Conservation (phyloP, 2,797 vertebrate species). For the Toxotes lorentzi region DNA sequence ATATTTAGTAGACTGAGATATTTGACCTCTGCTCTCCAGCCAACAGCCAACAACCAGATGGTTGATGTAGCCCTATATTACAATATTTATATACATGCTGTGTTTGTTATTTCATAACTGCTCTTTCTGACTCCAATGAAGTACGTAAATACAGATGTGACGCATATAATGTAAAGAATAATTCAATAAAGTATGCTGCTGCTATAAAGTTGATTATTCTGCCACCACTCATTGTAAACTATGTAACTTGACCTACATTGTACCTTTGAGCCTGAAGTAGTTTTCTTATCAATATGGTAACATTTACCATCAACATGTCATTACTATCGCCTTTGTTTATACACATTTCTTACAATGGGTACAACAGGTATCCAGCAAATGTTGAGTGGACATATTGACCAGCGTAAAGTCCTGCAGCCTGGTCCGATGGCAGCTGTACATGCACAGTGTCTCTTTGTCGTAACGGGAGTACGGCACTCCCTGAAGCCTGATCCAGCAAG, state of each 20-base stretch:
- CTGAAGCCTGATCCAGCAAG: conserved; percentile 96
- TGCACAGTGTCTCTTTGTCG: conserved; percentile 92
- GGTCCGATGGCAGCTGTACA: conserved; percentile 95
- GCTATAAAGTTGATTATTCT: background rate
- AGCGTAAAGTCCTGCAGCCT: conserved; percentile 96
- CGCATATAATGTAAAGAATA: conserved; percentile 13
- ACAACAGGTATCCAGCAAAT: conserved; percentile 98
- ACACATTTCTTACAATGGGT: conserved; percentile 88
- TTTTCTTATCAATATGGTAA: conserved; percentile 29
- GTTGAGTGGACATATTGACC: conserved; percentile 96
- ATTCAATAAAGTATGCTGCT: conserved; percentile 21
- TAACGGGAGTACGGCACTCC: conserved; percentile 93
- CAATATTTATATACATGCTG: conserved; percentile 8
- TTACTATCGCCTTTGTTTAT: background rate
- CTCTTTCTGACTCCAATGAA: background rate
- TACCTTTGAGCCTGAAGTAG: conserved; percentile 46
- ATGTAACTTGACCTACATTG: conserved; percentile 21
- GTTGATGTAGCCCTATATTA: background rate
- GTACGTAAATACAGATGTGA: conserved; percentile 19
- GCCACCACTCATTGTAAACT: conserved; percentile 31
- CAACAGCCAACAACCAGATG: background rate
- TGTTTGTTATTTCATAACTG: background rate
- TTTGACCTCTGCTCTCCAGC: background rate
- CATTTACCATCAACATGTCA: conserved; percentile 21
- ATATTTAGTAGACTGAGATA: conserved; percentile 5